Conservation (phyloP, 2,888 invertebrate species). For the Pteria penguin region DNA sequence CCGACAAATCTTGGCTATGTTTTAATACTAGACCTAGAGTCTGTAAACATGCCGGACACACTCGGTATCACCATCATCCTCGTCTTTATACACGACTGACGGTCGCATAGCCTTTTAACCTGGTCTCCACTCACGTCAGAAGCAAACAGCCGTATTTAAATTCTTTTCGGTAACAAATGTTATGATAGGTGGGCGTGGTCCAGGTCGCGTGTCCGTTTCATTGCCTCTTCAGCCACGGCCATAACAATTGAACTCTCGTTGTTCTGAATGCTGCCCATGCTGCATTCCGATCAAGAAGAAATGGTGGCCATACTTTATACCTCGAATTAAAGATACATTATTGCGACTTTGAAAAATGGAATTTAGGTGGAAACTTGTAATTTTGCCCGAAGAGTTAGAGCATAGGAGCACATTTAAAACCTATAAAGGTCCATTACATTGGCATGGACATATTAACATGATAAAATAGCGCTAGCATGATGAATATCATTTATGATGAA, state of each 20-base stretch:
- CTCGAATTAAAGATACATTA: slow-evolving; percentile 7
- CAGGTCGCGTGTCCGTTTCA: slow-evolving; percentile 21
- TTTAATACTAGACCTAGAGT: slow-evolving; percentile 13
- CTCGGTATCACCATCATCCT: slow-evolving; percentile 2
- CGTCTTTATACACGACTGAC: neutral
- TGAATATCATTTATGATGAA: too few relatives aligned
- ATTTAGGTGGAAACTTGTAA: neutral
- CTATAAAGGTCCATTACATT: neutral
- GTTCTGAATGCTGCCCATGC: too few relatives aligned
- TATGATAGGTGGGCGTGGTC: slow-evolving; percentile 8
- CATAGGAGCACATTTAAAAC: slow-evolving; percentile 11
- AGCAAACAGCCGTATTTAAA: slow-evolving; percentile 4
- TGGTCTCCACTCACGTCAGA: slow-evolving; percentile 5
- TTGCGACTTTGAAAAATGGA: neutral
- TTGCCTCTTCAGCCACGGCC: neutral
- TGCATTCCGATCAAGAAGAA: too few relatives aligned
- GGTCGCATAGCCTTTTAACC: slow-evolving; percentile 26
- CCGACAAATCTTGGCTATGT: slow-evolving; percentile 15
- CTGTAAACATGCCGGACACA: slow-evolving; percentile 9
- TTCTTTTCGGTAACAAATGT: slow-evolving; percentile 7
- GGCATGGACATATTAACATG: neutral
- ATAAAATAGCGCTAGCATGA: too few relatives aligned
- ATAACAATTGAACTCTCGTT: neutral
- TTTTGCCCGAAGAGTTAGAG: neutral
- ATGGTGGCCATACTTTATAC: too few relatives aligned